Evolutionary conservation across 2,113 vertebrate genomes (phyloP).

Genomic region (Hydrolagus affinis): DNA sequence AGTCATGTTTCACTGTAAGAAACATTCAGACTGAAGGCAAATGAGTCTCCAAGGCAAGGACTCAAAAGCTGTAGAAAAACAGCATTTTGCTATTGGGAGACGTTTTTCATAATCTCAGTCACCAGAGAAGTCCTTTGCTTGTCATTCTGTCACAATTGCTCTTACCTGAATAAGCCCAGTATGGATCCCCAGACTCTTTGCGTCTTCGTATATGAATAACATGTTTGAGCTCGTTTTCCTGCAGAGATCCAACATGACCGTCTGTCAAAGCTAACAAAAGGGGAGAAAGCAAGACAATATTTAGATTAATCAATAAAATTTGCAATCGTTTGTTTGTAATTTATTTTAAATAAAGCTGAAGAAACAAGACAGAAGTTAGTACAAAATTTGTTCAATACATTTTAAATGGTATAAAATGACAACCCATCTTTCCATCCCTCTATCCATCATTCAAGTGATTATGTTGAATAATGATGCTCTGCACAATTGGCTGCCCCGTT

Average conservation of each 20-base stretch:
- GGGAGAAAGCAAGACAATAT: background rate
- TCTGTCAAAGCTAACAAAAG: conserved; percentile 67
- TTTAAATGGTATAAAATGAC: too few relatives aligned
- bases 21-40: conserved; percentile 46
- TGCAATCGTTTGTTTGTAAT: background rate
- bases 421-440: too few relatives aligned
- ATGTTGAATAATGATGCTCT: too few relatives aligned
- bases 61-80: conserved; percentile 30
- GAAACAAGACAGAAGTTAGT: conserved; percentile 43
- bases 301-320: background rate
- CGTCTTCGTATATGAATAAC: conserved; percentile 62
- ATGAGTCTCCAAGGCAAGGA: conserved; percentile 42
- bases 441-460: too few relatives aligned
- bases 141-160: background rate
- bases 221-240: conserved; percentile 60
- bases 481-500: too few relatives aligned
- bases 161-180: conserved; percentile 94
- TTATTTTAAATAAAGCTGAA: background rate
- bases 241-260: conserved; percentile 61
- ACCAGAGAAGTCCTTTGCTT: background rate
- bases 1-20: conserved; percentile 48
- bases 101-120: conserved; percentile 36
- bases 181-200: conserved; percentile 74
- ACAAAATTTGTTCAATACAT: conserved; percentile 26
- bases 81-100: conserved; percentile 12